A percentile compares a stretch with the other conserved stretches of the same genome.
phyloP scores from a whole-genome alignment of 2,113 vertebrate genomes.

The Gambusia holbrooki region DNA sequence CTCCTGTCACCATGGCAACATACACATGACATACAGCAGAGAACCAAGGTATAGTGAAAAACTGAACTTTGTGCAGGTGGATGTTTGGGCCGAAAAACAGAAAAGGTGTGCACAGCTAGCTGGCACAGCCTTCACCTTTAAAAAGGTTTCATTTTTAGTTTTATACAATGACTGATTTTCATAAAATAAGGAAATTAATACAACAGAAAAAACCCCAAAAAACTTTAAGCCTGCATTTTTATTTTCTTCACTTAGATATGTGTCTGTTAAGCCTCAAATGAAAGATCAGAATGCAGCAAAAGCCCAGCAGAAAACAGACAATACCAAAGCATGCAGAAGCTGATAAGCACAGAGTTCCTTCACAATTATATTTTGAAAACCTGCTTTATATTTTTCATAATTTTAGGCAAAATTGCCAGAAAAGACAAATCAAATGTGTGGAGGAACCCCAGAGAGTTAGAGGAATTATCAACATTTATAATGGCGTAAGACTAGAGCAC shows the following conservation, averaged over 20 bases:
- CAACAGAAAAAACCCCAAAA: no score
- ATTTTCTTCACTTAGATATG: constrained; percentile 11
- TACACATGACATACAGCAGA: constrained; percentile 56
- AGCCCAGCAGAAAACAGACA: constrained; percentile 33
- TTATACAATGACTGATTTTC: not conserved
- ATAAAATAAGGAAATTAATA: no score
- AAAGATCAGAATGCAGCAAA: constrained; percentile 34
- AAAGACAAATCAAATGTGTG: constrained; percentile 14
- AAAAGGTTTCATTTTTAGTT: not conserved
- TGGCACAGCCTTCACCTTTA: not conserved
- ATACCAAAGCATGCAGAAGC: constrained; percentile 43
- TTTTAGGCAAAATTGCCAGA: not conserved
- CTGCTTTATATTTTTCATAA: not conserved
- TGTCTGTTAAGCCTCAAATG: constrained; percentile 15
- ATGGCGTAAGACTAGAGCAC: constrained; percentile 12
- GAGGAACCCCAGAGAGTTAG: constrained; percentile 39
- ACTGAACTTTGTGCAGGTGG: constrained; percentile 19
- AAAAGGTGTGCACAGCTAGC: not conserved
- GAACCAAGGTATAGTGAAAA: constrained; percentile 24
- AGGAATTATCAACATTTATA: constrained; percentile 26
- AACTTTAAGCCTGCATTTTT: not conserved
- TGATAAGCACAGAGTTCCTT: constrained; percentile 28
- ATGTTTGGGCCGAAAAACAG: constrained; percentile 1
- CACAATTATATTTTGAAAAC: constrained; percentile 17
- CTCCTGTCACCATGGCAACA: constrained; percentile 84